Evolutionary conservation across 2,888 invertebrate species (phyloP), one percentile per base, ranked within the genome.

Genomic region (Agrotis puta): DNA sequence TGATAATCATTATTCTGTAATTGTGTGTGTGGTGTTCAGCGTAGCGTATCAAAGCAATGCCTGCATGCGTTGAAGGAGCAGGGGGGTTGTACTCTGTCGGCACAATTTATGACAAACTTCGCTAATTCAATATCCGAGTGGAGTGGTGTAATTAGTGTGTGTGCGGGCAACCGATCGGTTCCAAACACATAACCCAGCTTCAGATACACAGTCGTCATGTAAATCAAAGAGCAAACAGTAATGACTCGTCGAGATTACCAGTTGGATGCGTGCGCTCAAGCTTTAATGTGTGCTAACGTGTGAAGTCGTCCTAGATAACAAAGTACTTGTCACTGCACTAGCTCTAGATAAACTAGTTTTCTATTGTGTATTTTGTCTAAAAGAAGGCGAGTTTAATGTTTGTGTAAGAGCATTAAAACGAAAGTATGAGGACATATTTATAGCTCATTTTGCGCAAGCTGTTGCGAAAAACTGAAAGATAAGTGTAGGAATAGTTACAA

Each of bases 121-220:
- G 74, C 79, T 84, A 87, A 88, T 87, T 85, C 84, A 77, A 83
- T 86, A 85, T 83, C 77, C 79, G 63, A 80, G 61, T 77, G 62
- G 58, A 77, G 66, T 61, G 51, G 54, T 64, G 73, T 77, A 81
- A 79, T 80, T 82, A 72, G 64, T 67, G 71, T 66, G 63, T 75
- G 73, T 70, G 75, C 64, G 63, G 61, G 72, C 67, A 67, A 72
- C 69, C 64, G 53, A 84, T 81, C 65, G 56, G 74, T 68, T 68
- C 20, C 56, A 63, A 83, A 65, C 63, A 76, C 70, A 82, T 79
- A 82, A 70, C 69, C 62, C 64, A 58, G 62, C 72, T 73, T 53
- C 51, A 70, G 54, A 62, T 62, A 75, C 33, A 59, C 43, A 63
- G 67, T 64, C 65, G 54, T 71, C 73, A 71, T 79, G 72, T 79